These are phyloP conservation scores for Tachina grossa DNA, from an alignment of 2,888 invertebrate species.

Conservation along the genomic window DNA sequence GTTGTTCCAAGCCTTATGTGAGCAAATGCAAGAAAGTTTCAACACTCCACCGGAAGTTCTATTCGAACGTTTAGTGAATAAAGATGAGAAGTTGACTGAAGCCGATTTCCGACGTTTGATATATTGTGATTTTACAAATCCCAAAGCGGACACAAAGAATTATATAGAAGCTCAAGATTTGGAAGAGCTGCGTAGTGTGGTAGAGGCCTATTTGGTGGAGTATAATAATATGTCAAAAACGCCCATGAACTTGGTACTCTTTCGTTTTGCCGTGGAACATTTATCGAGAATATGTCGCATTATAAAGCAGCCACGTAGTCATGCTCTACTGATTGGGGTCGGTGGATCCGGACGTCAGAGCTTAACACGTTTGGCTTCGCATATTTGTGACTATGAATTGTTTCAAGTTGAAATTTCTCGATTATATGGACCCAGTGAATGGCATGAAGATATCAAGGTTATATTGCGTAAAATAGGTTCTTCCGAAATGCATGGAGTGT, in stretches of 20 bases:
- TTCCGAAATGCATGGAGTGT: slow-evolving; percentile 93
- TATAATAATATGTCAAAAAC: slow-evolving; percentile 98
- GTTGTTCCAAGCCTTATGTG: slow-evolving; percentile 89
- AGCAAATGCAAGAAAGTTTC: slow-evolving; percentile 85
- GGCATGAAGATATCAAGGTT: slow-evolving; percentile 95
- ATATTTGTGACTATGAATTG: slow-evolving; percentile 96
- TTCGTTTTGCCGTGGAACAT: slow-evolving; percentile 97
- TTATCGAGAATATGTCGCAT: slow-evolving; percentile 95
- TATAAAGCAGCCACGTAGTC: slow-evolving; percentile 95
- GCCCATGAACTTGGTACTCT: slow-evolving; percentile 97
- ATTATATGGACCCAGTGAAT: slow-evolving; percentile 91
- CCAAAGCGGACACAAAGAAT: slow-evolving; percentile 93
- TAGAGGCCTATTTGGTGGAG: slow-evolving; percentile 94
- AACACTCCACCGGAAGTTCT: slow-evolving; percentile 88
- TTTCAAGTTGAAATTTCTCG: slow-evolving; percentile 96
- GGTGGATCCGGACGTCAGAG: slow-evolving; percentile 97
- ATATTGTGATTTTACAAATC: slow-evolving; percentile 97
- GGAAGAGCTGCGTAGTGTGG: slow-evolving; percentile 90
- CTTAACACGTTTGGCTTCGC: slow-evolving; percentile 93
- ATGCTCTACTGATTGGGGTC: slow-evolving; percentile 94
- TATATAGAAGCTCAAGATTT: slow-evolving; percentile 95
- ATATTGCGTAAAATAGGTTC: slow-evolving; percentile 91
- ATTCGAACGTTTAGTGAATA: slow-evolving; percentile 86
- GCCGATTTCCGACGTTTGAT: slow-evolving; percentile 92
- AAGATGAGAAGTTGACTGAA: slow-evolving; percentile 86